These are phyloP conservation scores for Hirudo medicinalis DNA, from an alignment of 1,140 invertebrate species.

Conservation along the genomic window DNA sequence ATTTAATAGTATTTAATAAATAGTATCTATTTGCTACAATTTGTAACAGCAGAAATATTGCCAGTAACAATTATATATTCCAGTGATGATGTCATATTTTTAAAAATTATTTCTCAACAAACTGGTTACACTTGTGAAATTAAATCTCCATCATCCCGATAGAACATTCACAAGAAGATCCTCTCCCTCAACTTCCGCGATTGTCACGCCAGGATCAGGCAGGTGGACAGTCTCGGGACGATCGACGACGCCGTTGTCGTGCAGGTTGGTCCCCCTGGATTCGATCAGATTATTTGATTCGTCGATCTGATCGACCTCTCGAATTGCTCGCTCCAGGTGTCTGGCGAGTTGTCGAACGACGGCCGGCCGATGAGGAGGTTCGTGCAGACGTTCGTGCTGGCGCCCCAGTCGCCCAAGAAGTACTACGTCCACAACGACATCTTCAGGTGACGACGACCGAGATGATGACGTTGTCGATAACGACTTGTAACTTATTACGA, in stretches of 20 bases:
- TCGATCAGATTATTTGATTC: too few relatives aligned
- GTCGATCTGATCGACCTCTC: too few relatives aligned
- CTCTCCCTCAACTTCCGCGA: conserved; percentile 85
- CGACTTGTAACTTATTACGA: background rate
- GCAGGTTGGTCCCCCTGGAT: conserved; percentile 47
- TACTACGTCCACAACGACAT: conserved; percentile 98
- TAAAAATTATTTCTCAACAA: too few relatives aligned
- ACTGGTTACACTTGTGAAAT: background rate
- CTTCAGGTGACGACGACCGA: conserved; percentile 56
- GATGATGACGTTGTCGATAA: background rate
- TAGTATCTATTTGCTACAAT: too few relatives aligned
- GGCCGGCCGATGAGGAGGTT: conserved; percentile 89
- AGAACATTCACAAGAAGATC: conserved; percentile 88
- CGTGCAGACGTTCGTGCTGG: conserved; percentile 91
- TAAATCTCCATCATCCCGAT: conserved; percentile 29
- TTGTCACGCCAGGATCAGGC: conserved; percentile 90
- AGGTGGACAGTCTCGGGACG: conserved; percentile 77
- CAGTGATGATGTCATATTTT: too few relatives aligned
- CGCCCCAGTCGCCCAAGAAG: conserved; percentile 82
- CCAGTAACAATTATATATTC: too few relatives aligned
- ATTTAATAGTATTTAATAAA: too few relatives aligned
- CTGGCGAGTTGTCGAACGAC: conserved; percentile 86
- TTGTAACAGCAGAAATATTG: too few relatives aligned
- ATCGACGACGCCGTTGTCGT: conserved; percentile 86
- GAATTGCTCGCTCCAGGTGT: too few relatives aligned